Base-by-base conservation (phyloP, 1,140 invertebrate genomes). In the Neodiprion fabricii region DNA sequence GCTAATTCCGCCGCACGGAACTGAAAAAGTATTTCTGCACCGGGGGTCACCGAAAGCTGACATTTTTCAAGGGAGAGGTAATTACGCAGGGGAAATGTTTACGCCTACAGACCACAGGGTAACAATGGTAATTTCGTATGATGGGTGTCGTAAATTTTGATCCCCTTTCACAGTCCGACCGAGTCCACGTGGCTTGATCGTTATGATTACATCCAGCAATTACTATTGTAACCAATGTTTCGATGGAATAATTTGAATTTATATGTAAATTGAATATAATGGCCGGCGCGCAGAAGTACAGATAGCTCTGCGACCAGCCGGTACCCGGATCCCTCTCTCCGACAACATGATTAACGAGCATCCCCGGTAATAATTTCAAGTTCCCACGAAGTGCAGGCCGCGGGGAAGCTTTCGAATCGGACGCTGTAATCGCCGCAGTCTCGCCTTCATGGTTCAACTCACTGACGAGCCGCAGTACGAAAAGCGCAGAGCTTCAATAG, bases 241-340 rank as follows among this genome's bases (percentile, higher is more conserved):
- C 78, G 75, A 83, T 84, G 81, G 78, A 83, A 83, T 83, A 83
- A 85, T 85, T 84, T 78, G 78, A 83, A 85, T 85, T 85, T 84
- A 84, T 83, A 84, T 85, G 83, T 84, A 84, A 84, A 85, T 84
- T 82, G 80, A 81, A 84, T 84, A 83, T 84, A 83, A 84, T 82
- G 77, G 78, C 72, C 74, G 72, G 70, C 74, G 28, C 28, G 74
- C 79, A 79, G 76, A 14, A 61, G 53, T 80, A 77, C 75, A 80
- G 79, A 82, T 83, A 84, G 83, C 80, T 81, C 74, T 12, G 21
- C 17, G 12, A 40, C 14, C 47, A 71, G 14, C 12, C 70, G 11
- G 23, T 11, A 70, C 72, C 69, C 73, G 68, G 71, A 75, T 53
- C 69, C 50, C 79, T 68, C 70, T 78, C 78, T 75, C 71, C 71